Percentiles rank a stretch among this genome's conserved stretches.
These are phyloP conservation scores for Nycticorax nycticorax DNA, from an alignment of 2,113 vertebrate genomes.

Conservation along the genomic window DNA sequence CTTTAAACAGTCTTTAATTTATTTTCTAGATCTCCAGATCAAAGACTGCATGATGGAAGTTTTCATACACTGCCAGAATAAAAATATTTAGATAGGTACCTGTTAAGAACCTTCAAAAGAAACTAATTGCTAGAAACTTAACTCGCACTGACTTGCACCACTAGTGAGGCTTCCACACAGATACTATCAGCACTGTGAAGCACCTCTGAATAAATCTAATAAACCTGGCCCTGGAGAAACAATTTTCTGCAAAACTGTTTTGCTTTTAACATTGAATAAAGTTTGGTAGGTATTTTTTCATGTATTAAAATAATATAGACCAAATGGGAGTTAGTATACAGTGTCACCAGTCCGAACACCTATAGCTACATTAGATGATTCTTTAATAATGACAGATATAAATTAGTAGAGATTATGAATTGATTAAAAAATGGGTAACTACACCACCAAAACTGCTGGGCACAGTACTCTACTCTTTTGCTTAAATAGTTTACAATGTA, in stretches of 20 bases:
- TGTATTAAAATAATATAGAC: neutral
- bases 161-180: neutral
- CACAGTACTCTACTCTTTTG: neutral
- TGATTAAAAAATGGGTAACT: neutral
- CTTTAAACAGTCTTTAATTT: neutral
- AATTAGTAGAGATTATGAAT: neutral
- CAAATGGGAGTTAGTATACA: neutral
- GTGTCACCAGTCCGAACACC: neutral
- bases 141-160: neutral
- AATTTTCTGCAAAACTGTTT: neutral
- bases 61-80: neutral
- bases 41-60: neutral
- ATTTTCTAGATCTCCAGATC: conserved; percentile 12
- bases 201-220: neutral
- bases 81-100: neutral
- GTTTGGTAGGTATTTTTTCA: neutral
- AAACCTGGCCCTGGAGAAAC: neutral
- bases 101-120: conserved; percentile 27
- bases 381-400: neutral
- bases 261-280: neutral
- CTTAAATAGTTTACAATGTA: neutral
- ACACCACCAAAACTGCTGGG: neutral
- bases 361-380: neutral
- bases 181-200: neutral
- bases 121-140: neutral